Percentiles rank a stretch among this genome's conserved stretches.
Evolutionary conservation across 2,797 vertebrate species (phyloP).

Genomic region (Muscicapa striata): DNA sequence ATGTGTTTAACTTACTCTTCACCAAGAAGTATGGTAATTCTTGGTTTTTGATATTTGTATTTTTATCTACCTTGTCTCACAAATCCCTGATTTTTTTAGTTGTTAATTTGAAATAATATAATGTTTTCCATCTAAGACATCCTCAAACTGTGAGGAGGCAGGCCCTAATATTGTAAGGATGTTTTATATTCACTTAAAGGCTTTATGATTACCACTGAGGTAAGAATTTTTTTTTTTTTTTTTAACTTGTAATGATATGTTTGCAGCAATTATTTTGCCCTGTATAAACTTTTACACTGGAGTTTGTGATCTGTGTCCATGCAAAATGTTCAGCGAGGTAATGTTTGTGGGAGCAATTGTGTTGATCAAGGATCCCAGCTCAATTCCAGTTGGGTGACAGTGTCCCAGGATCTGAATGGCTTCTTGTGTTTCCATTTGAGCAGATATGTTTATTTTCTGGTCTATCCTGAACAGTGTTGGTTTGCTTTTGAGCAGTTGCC

Average conservation of each 20-base stretch:
- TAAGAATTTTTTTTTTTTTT: neutral
- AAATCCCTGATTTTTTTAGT: neutral
- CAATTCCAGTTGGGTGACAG: neutral
- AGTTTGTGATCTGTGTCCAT: neutral
- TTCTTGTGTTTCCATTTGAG: neutral
- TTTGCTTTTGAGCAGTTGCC: neutral
- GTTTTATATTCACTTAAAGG: neutral
- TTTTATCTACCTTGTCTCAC: neutral
- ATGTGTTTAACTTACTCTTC: neutral
- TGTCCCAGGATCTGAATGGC: neutral
- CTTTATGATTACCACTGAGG: neutral
- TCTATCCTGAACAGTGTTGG: neutral
- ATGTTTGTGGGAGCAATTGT: neutral
- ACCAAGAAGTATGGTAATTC: neutral
- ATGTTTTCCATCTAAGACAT: neutral
- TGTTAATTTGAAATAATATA: neutral
- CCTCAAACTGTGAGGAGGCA: neutral
- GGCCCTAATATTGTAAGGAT: neutral
- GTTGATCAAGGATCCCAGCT: neutral
- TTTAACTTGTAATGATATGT: neutral
- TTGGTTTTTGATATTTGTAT: neutral
- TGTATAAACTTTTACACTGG: neutral
- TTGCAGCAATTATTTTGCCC: neutral
- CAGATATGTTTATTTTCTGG: conserved; percentile 9
- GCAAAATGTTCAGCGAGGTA: neutral